Evolutionary conservation across 2,113 vertebrate genomes (phyloP), one percentile per base, ranked within the genome.

Genomic region (Trematomus loennbergii): DNA sequence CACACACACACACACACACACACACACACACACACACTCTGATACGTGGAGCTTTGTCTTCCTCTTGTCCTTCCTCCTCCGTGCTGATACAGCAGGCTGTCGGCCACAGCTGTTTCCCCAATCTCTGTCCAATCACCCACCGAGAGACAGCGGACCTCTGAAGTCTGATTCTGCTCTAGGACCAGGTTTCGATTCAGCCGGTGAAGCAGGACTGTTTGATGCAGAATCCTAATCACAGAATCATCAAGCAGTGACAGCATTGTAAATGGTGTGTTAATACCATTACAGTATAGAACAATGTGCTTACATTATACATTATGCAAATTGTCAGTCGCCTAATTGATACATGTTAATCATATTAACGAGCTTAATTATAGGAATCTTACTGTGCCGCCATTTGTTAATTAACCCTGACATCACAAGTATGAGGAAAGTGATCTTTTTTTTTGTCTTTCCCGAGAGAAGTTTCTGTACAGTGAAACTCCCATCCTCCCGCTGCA

Each of bases 261-360:
- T 84, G 86, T 89, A 91, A 93, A 91, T 85, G 88, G 87, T 78
- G 94, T 94, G 94, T 96, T 97, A 96, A 97, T 96, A 96, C 95
- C 80, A 91, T 95, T 96, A 97, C 96, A 96, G 95, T 96, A 92
- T 90, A 96, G 96, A 95, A 95, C 96, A 96, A 96, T 94, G 94
- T 96, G 96, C 94, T 97, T 92, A 96, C 96, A 96, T 98, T 97
- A 97, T 96, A 97, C 96, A 96, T 98, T 98, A 98, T 98, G 97
- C 97, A 97, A 98, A 98, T 98, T 97, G 97, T 97, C 98, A 97
- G 95, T 78, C 63, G 82, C 86, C 91, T 95, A 95, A 95, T 95
- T 95, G 97, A 97, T 97, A 97, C 96, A 95, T 98, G 97, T 97
- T 99, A 98, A 99, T 98, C 97, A 98, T 97, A 97, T 98, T 98